Conservation (phyloP, 2,113 vertebrate genomes). For the Puffinus mauretanicus region DNA sequence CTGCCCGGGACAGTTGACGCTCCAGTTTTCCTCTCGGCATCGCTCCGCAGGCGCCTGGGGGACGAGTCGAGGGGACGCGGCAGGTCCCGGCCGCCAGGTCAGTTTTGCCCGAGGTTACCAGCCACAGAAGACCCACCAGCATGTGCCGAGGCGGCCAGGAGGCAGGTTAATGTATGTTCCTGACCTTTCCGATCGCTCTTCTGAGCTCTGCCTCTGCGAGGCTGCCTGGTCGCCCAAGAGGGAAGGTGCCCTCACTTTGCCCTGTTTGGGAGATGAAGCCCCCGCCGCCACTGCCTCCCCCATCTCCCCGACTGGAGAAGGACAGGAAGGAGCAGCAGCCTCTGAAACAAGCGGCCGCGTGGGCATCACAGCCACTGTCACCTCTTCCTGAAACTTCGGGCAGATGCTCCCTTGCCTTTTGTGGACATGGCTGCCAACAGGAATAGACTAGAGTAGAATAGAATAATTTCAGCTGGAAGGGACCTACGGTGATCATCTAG, state of each 20-base stretch:
- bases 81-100: neutral
- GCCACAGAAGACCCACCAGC: neutral
- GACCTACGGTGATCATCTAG: rapidly evolving
- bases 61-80: neutral
- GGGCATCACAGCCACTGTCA: neutral
- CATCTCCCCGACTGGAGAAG: rapidly evolving
- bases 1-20: neutral
- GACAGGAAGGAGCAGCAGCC: neutral
- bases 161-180: neutral
- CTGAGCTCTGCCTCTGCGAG: neutral
- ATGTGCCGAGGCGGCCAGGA: neutral
- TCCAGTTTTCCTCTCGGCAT: too few species aligned
- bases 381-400: neutral
- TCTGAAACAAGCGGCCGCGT: rapidly evolving
- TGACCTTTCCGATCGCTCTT: neutral
- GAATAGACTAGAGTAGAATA: neutral
- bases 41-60: neutral
- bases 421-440: neutral
- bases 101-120: neutral
- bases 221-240: neutral
- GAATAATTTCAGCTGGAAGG: neutral
- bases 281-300: neutral
- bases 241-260: neutral
- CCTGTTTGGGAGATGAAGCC: rapidly evolving
- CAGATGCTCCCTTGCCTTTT: neutral